Base-by-base conservation (phyloP, 2,113 vertebrate genomes). In the Ginglymostoma cirratum region DNA sequence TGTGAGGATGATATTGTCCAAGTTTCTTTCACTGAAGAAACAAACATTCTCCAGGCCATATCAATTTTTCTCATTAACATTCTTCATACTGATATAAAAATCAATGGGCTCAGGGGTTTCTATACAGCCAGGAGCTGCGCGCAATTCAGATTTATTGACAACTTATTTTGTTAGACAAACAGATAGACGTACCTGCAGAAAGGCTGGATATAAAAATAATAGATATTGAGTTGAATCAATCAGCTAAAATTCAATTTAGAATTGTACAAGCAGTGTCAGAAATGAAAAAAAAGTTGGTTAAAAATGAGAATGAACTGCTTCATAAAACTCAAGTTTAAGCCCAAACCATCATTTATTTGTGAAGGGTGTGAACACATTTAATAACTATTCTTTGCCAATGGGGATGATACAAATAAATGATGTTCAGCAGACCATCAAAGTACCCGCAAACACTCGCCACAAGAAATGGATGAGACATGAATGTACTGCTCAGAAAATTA, bases 21-120 rank as follows among this genome's bases (percentile, higher is more conserved):
- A 66, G 89, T 66, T 38, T 38, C 61, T 23, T 93, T 38, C 15
- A 93, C 4, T 66, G 34, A 87, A 30, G 27, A 3, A 55, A 52
- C 34, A 67, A 38, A 38, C 34, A 23, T 38, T 6, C 55, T 66
- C 21, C 61, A 93, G 89, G 65, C 61, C 61, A 38, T 67, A 65
- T 66, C 61, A 93, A 66, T 93, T 38, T 67, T 93, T 93, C 61
- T 93, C 89, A 93, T 93, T 93, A 93, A 65, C 34, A 66, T 66
- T 93, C 89, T 66, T 93, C 89, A 93, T 66, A 93, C 34, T 93
- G 89, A 93, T 67, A 21, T 93, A 93, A 93, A 93, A 93, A 93
- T 93, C 89, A 93, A 93, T 93, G 65, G 15, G 34, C 61, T 23
- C 61, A 8, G 17, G 8, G 89, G 17, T 93, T 93, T 67, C 17